Evolutionary conservation across 2,888 invertebrate species (phyloP), one percentile per base, ranked within the genome.

Genomic region (Eudemis profundana): DNA sequence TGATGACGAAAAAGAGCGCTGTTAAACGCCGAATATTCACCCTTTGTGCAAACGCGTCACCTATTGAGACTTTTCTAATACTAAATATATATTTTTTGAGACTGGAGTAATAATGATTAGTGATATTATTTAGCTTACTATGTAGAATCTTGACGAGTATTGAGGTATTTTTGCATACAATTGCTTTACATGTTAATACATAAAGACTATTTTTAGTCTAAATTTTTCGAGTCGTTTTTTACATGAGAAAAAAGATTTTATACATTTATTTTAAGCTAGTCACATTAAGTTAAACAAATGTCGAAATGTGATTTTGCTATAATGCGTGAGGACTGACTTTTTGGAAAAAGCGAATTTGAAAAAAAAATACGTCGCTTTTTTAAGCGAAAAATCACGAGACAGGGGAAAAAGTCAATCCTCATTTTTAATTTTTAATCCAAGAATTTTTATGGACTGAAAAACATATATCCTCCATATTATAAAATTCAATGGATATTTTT

Each of bases 251-350:
- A 36, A 57, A 64, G 7, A 1, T 70, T 67, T 66, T 67, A 64
- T 70, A 69, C 63, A 68, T 68, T 61, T 66, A 65, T 71, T 69
- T 67, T 73, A 72, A 72, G 76, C 74, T 60, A 66, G 71, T 85
- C 89, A 90, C 90, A 90, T 85, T 80, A 79, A 83, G 79, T 76
- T 78, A 80, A 90, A 90, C 89, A 90, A 87, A 90, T 90, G 75
- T 85, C 79, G 74, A 76, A 82, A 87, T 89, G 89, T 87, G 89
- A 85, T 81, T 86, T 83, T 82, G 85, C 72, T 21, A 62, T 12
- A n/a, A 21, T 53, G 12, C 15, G 2, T 70, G 83, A 81, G 85
- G 80, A 81, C 76, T 79, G 84, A 85, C 79, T 84, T 86, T 83
- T 79, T 77, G 29, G 10, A 17, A 57, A 36, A 63, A 63, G 65